Conservation (phyloP, 2,797 vertebrate genomes). For the Fringilla coelebs region DNA sequence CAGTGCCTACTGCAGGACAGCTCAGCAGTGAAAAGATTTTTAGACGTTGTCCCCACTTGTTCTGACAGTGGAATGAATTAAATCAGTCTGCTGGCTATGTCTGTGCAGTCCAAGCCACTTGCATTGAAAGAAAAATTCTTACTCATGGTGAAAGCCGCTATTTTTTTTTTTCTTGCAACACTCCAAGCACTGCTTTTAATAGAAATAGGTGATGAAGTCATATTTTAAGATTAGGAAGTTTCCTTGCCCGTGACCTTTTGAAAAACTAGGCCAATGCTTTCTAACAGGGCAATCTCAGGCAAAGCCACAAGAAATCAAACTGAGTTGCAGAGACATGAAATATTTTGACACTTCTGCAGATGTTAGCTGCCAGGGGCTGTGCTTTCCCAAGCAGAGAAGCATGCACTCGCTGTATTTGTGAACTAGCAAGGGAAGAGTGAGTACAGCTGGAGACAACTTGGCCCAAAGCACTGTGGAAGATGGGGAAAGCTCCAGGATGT, state of each 20-base stretch:
- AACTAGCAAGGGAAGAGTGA: neutral
- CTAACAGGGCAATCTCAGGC: neutral
- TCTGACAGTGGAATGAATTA: neutral
- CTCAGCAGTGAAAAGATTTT: fast-evolving
- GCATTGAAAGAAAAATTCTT: neutral
- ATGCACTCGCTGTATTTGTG: fast-evolving
- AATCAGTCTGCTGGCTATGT: neutral
- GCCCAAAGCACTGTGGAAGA: neutral
- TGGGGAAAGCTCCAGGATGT: neutral
- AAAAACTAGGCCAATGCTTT: neutral
- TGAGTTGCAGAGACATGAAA: neutral
- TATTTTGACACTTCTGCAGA: neutral
- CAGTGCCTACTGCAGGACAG: neutral
- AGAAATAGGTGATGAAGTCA: neutral
- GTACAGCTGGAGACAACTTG: neutral
- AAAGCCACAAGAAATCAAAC: neutral
- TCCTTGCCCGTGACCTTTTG: neutral
- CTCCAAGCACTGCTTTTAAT: neutral
- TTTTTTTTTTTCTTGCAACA: neutral
- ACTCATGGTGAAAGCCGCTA: neutral
- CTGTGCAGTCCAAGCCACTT: neutral
- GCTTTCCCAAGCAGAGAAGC: fast-evolving
- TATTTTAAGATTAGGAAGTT: neutral
- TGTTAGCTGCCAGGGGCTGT: neutral
- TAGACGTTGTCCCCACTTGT: neutral